Evolutionary conservation across 2,797 vertebrate species (phyloP), one percentile per base, ranked within the genome.

Genomic region (Rhinella marina): DNA sequence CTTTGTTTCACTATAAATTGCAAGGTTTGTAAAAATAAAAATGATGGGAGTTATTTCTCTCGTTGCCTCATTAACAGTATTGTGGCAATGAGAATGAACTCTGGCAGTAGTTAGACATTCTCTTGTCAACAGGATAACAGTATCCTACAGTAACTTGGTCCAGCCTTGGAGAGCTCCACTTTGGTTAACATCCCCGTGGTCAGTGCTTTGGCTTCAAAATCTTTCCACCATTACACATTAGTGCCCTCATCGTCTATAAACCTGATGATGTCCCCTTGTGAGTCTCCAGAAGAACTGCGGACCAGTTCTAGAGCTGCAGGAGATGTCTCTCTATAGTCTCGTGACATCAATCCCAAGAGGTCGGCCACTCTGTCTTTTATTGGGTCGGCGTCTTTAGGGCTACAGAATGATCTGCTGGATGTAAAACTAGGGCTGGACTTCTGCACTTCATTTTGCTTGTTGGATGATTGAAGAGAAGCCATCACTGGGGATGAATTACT

Each of bases 211-310:
- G 88, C 81, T 84, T 89, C 66, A 80, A 64, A 57, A 56, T 80
- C 52, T 48, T 32, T 80, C 25, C 8, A 56, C 59, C 4, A 27
- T 95, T 94, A 96, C 90, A 94, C 91, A 29, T 92, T 94, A 0
- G 94, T 94, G 86, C 94, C 95, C 56, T 96, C 95, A 76, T 96
- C 95, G 61, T 96, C 95, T 0, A 96, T 96, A 92, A 95, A 96
- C 90, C 94, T 94, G 91, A 96, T 96, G 90, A 94, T 92, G 91
- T 96, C 95, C 0, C 90, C 79, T 64, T 89, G 73, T 92, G 93
- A 86, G 91, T 91, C 87, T 76, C 87, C 52, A 52, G 90, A 27
- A 91, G 92, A 91, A 93, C 94, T 90, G 91, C 94, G 94, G 62
- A 94, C 92, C 95, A 96, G 95, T 92, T 96, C 96, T 89, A 96